Conservation (phyloP, 2,888 invertebrate species). For the Tethea ocularis region DNA sequence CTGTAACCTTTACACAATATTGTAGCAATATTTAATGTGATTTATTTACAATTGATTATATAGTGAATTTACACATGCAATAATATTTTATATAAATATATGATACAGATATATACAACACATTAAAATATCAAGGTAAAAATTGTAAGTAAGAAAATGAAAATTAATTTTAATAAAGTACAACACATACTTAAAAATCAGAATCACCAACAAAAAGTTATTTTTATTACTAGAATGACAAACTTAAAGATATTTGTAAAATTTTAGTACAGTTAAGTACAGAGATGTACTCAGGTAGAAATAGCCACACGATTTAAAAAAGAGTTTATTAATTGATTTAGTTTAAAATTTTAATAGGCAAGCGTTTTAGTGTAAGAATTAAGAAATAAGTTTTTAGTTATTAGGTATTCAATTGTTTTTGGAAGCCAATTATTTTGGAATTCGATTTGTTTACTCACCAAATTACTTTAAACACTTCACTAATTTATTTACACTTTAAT, state of each 20-base stretch:
- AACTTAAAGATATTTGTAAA: neutral
- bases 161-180: neutral
- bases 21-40: neutral
- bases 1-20: neutral
- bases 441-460: slow-evolving; percentile 36
- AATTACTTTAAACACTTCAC: slow-evolving; percentile 32
- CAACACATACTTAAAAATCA: neutral
- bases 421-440: slow-evolving; percentile 23
- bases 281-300: neutral
- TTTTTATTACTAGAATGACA: neutral
- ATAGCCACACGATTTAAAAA: neutral
- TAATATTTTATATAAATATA: neutral
- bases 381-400: slow-evolving; percentile 27
- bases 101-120: neutral
- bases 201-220: neutral
- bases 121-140: neutral
- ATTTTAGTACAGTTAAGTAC: neutral
- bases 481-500: slow-evolving; percentile 19
- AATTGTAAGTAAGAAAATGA: neutral
- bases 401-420: slow-evolving; percentile 18
- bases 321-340: slow-evolving; percentile 1
- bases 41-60: slow-evolving; percentile 9
- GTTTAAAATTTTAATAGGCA: slow-evolving; percentile 31
- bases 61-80: neutral
- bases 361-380: slow-evolving; percentile 25